These are phyloP conservation scores for Ceratoteleas bidentatus DNA, from an alignment of 1,140 invertebrate genomes.

Conservation along the genomic window DNA sequence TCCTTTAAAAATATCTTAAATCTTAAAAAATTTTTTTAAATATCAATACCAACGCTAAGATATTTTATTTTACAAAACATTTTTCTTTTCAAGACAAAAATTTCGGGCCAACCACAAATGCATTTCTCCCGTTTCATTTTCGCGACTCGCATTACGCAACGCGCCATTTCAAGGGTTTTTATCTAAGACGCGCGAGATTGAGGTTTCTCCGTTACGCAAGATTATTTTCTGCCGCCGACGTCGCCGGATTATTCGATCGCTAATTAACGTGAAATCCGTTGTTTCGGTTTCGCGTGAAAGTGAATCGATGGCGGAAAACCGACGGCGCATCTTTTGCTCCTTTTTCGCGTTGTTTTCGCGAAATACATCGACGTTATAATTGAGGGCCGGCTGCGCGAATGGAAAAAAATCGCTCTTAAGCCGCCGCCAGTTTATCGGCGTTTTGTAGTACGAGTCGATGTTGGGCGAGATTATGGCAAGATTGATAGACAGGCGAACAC, in stretches of 20 bases:
- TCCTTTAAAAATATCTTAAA: too few relatives aligned
- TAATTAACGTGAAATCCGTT: too few relatives aligned
- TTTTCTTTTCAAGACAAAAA: too few relatives aligned
- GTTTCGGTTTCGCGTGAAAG: too few relatives aligned
- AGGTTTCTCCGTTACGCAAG: constrained; percentile 35
- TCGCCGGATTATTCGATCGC: constrained; percentile 8
- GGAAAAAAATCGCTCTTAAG: constrained; percentile 56
- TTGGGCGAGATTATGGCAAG: constrained; percentile 62
- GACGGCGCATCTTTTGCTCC: too few relatives aligned
- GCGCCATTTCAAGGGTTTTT: constrained; percentile 27
- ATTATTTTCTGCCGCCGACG: constrained; percentile 30
- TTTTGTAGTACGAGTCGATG: constrained; percentile 62
- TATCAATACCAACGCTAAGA: too few relatives aligned
- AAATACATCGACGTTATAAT: constrained; percentile 43
- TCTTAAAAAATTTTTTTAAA: too few relatives aligned
- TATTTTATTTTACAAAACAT: too few relatives aligned
- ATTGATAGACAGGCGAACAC: constrained; percentile 66
- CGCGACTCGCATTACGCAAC: constrained; percentile 13
- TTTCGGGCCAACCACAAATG: too few relatives aligned
- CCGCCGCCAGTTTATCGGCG: constrained; percentile 56
- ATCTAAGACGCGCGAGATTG: constrained; percentile 15
- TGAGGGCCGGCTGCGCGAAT: constrained; percentile 30
- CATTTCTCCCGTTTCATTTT: neutral
- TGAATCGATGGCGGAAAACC: too few relatives aligned
- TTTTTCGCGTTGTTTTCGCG: too few relatives aligned